Evolutionary conservation across 2,113 vertebrate genomes (phyloP).

Genomic region (Myodes glareolus): DNA sequence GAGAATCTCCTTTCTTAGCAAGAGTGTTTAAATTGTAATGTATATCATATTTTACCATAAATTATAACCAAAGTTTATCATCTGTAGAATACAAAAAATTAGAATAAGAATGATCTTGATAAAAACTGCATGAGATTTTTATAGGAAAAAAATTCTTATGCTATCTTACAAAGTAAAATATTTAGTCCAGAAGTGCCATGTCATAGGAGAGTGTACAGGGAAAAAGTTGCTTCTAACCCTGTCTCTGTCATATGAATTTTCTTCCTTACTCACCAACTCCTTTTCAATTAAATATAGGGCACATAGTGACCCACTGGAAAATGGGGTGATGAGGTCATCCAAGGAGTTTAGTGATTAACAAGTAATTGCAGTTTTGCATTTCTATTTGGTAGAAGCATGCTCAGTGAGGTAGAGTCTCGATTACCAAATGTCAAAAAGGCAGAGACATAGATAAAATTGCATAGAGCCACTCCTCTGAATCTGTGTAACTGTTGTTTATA

Average conservation of each 20-base stretch:
- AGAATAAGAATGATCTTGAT: not conserved
- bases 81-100: not conserved
- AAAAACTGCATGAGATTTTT: not conserved
- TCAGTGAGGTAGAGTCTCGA: conserved; percentile 11
- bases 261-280: not conserved
- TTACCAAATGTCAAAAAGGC: not conserved
- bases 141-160: not conserved
- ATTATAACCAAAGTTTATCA: not conserved
- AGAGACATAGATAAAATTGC: not conserved
- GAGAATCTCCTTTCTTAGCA: not conserved
- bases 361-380: not conserved
- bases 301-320: not conserved
- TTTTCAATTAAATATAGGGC: not conserved
- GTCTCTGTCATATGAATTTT: not conserved
- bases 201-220: not conserved
- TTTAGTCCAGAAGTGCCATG: not conserved
- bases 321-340: not conserved
- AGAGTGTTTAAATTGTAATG: not conserved
- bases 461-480: not conserved
- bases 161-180: not conserved
- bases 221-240: not conserved
- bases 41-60: not conserved
- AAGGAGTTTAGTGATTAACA: not conserved
- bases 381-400: conserved; percentile 8
- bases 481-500: not conserved